These are phyloP conservation scores for Lasiommata megera DNA, from an alignment of 2,888 invertebrate species.

Conservation along the genomic window DNA sequence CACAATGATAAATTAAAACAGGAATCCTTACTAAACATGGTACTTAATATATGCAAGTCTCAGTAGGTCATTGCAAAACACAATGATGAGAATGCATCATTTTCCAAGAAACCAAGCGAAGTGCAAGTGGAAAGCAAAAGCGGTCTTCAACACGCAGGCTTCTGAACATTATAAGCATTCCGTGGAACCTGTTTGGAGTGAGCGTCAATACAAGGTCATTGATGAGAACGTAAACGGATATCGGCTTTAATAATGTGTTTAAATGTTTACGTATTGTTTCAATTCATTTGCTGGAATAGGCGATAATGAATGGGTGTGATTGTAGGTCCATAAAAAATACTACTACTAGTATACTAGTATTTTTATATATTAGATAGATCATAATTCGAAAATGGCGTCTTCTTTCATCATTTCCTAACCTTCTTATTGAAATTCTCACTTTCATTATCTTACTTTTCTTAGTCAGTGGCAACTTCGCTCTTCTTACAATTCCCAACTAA, in stretches of 20 bases:
- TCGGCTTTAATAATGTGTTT: conserved; percentile 23
- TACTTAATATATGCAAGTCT: not conserved
- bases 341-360: not conserved
- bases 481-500: too few relatives aligned
- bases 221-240: conserved; percentile 44
- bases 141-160: conserved; percentile 26
- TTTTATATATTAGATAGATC: not conserved
- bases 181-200: conserved; percentile 63
- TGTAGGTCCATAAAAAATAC: not conserved
- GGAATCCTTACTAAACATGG: not conserved
- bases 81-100: conserved; percentile 14
- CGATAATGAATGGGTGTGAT: conserved; percentile 3
- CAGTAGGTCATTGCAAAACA: conserved; percentile 14
- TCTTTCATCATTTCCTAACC: too few relatives aligned
- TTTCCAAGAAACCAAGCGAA: conserved; percentile 32
- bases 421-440: too few relatives aligned
- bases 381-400: too few relatives aligned
- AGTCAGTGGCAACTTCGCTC: too few relatives aligned
- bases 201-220: conserved; percentile 64
- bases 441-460: too few relatives aligned
- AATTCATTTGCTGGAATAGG: conserved; percentile 27
- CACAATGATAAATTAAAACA: too few relatives aligned
- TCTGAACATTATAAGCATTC: conserved; percentile 44
- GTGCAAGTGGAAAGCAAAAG: conserved; percentile 52
- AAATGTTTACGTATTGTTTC: conserved; percentile 25